These are phyloP conservation scores for Uloborus plumipes DNA, from an alignment of 2,888 invertebrate genomes.

Conservation along the genomic window DNA sequence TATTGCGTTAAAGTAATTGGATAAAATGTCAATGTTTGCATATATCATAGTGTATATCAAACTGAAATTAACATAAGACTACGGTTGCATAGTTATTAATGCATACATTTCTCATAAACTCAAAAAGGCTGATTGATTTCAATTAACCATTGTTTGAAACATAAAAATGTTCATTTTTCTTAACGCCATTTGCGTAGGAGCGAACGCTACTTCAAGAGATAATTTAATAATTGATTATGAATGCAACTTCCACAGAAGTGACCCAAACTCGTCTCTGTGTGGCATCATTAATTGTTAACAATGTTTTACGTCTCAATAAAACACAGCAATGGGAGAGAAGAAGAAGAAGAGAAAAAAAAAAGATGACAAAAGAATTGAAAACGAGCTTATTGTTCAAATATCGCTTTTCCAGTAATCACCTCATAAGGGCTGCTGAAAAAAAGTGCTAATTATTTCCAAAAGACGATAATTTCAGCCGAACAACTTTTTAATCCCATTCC, in stretches of 20 bases:
- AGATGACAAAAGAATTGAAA: conserved; percentile 3
- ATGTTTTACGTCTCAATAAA: conserved; percentile 42
- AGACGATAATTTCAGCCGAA: conserved; percentile 58
- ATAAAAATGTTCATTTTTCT: too few relatives aligned
- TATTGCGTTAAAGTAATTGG: too few relatives aligned
- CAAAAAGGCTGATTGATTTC: too few relatives aligned
- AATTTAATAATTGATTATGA: conserved; percentile 40
- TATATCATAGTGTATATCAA: too few relatives aligned
- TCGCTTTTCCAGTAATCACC: conserved; percentile 48
- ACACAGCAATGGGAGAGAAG: conserved; percentile 5
- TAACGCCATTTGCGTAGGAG: too few relatives aligned
- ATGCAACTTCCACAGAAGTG: conserved; percentile 2
- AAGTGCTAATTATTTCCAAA: conserved; percentile 57
- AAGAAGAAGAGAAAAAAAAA: conserved; percentile 4
- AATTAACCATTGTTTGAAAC: too few relatives aligned
- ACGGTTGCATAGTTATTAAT: too few relatives aligned
- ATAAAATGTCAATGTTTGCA: too few relatives aligned
- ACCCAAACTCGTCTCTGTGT: conserved; percentile 32
- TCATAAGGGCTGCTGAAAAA: conserved; percentile 39
- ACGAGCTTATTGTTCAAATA: conserved; percentile 21
- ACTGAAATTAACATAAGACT: too few relatives aligned
- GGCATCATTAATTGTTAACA: conserved; percentile 61
- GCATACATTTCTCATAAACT: too few relatives aligned
- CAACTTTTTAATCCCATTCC: conserved; percentile 59
- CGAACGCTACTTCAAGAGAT: neutral